A percentile compares a stretch with the other conserved stretches of the same genome.
phyloP scores from a whole-genome alignment of 2,888 invertebrate species.

The Acleris laterana region DNA sequence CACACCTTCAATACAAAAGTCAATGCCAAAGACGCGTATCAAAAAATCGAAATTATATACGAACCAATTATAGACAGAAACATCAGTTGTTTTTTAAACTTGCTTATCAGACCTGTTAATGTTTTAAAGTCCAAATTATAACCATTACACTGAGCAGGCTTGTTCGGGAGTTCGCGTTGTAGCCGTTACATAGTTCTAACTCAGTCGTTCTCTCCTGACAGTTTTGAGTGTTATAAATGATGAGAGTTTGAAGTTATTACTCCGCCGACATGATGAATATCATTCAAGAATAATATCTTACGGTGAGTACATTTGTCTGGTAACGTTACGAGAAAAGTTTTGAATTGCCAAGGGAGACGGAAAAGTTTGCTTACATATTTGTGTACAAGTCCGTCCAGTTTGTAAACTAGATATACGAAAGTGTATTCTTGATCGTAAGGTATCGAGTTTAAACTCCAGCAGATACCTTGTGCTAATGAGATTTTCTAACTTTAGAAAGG shows the following conservation, averaged over 20 bases:
- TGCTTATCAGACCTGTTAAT: no score
- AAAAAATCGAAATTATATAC: no score
- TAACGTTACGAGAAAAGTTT: constrained; percentile 14
- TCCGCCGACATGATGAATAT: constrained; percentile 31
- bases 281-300: constrained; percentile 28
- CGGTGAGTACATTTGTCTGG: constrained; percentile 29
- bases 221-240: constrained; percentile 35
- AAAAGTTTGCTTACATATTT: constrained; percentile 3
- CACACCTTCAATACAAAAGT: no score
- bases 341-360: not conserved
- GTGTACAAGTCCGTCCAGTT: not conserved
- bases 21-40: no score
- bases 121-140: not conserved
- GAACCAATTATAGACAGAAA: no score
- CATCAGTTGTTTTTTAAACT: no score
- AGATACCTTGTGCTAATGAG: no score
- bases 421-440: no score
- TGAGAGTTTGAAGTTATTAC: constrained; percentile 34
- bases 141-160: constrained; percentile 1
- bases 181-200: constrained; percentile 27
- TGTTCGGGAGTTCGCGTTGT: constrained; percentile 7
- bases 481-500: no score
- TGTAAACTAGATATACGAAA: no score
- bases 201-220: constrained; percentile 33
- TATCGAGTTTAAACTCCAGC: no score